Conservation (phyloP, 2,888 invertebrate species). For the Temnothorax ravouxi region DNA sequence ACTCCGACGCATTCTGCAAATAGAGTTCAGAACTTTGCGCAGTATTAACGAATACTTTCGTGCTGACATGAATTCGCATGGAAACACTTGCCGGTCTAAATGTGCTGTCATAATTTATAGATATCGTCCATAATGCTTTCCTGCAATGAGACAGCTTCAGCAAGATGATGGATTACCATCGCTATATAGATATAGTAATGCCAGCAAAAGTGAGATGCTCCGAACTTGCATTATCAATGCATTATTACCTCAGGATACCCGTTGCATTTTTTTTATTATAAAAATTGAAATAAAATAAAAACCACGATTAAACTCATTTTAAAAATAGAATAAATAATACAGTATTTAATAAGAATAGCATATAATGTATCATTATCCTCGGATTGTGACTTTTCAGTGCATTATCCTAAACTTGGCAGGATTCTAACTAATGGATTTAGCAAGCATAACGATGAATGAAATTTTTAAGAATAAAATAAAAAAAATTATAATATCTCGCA, state of each 20-base stretch:
- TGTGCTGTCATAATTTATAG: slow-evolving; percentile 36
- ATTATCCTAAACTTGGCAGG: neutral
- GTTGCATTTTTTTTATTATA: neutral
- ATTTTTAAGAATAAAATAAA: slow-evolving; percentile 12
- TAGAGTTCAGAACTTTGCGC: slow-evolving; percentile 28
- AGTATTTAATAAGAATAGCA: neutral
- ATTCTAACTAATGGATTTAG: slow-evolving; percentile 1
- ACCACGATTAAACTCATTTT: neutral
- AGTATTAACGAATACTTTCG: slow-evolving; percentile 23
- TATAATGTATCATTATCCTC: neutral
- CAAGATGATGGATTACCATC: neutral
- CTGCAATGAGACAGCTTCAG: slow-evolving; percentile 8
- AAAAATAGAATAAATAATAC: neutral
- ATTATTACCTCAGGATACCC: neutral
- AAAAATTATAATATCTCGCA: neutral
- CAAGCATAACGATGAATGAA: slow-evolving; percentile 2
- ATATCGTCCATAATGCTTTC: slow-evolving; percentile 22
- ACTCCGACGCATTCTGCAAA: slow-evolving; percentile 33
- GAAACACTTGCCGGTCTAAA: slow-evolving; percentile 34
- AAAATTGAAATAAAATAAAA: slow-evolving; percentile 1
- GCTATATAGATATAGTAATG: slow-evolving; percentile 1
- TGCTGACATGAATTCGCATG: slow-evolving; percentile 13
- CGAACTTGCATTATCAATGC: slow-evolving; percentile 15
- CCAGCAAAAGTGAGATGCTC: neutral
- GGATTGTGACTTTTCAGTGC: neutral